Percentiles rank a stretch among this genome's conserved stretches.
These are phyloP conservation scores for Otus sunia DNA, from an alignment of 2,113 vertebrate species.

Conservation along the genomic window DNA sequence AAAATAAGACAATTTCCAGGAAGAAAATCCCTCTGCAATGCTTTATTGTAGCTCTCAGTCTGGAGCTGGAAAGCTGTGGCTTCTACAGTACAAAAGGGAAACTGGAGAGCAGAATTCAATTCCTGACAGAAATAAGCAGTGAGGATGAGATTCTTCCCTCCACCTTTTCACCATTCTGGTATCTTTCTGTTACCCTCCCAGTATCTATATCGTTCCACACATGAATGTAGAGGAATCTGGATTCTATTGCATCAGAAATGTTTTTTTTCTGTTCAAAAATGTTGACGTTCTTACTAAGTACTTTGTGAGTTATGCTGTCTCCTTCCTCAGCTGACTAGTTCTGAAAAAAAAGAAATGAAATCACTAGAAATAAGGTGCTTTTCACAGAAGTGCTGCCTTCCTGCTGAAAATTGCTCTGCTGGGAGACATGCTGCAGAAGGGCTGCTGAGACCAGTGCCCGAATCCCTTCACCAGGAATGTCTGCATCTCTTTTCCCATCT, in stretches of 20 bases:
- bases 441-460: background rate
- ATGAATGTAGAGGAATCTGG: background rate
- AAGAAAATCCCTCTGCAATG: background rate
- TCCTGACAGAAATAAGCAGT: background rate
- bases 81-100: background rate
- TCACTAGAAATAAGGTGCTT: background rate
- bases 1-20: slow-evolving; percentile 10
- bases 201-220: background rate
- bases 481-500: background rate
- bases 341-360: background rate
- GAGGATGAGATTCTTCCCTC: background rate
- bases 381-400: background rate
- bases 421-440: background rate
- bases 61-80: background rate
- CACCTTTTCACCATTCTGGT: background rate
- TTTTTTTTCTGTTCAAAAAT: background rate
- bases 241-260: background rate
- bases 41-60: background rate
- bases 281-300: background rate
- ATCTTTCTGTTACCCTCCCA: background rate
- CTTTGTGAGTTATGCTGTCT: background rate
- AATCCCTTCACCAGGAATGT: background rate
- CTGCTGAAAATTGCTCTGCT: background rate
- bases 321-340: background rate
- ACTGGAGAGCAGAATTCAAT: background rate